A percentile compares a stretch with the other conserved stretches of the same genome.
These are phyloP conservation scores for Tachuris rubrigastra DNA, from an alignment of 2,113 vertebrate genomes.

Conservation along the genomic window DNA sequence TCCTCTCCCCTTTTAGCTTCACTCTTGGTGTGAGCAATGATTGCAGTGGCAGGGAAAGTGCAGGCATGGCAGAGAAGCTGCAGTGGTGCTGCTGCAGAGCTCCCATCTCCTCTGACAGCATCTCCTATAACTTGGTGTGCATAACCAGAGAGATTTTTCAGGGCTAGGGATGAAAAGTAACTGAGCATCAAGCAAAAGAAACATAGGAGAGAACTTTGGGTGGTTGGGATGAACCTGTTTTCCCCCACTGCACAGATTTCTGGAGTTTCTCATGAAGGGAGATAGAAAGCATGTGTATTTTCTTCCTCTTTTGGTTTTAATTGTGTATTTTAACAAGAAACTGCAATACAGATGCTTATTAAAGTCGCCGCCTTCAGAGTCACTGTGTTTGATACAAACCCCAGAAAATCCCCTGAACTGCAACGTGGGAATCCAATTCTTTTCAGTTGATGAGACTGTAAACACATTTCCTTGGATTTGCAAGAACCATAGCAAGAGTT, in stretches of 20 bases:
- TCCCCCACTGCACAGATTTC: accelerated
- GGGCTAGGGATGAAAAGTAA: not conserved
- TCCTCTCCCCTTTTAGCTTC: not conserved
- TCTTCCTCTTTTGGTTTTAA: constrained; percentile 37
- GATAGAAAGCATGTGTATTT: not conserved
- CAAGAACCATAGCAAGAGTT: constrained; percentile 59
- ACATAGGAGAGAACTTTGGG: not conserved
- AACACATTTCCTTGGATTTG: constrained; percentile 71
- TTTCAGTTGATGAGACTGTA: constrained; percentile 71
- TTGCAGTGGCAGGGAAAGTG: accelerated
- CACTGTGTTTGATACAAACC: constrained; percentile 30
- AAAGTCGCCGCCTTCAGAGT: constrained; percentile 16
- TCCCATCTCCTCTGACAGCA: not conserved
- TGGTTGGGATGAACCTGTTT: not conserved
- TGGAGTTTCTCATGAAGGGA: not conserved
- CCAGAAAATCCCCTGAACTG: constrained; percentile 66
- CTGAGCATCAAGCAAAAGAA: not conserved
- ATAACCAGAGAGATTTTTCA: not conserved
- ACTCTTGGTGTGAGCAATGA: accelerated
- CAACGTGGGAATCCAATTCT: constrained; percentile 66
- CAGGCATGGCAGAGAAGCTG: not conserved
- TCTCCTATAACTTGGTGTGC: not conserved
- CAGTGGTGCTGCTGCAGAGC: not conserved
- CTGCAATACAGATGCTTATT: not conserved
- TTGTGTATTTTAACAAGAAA: constrained; percentile 48